Evolutionary conservation across 2,888 invertebrate species (phyloP), one percentile per base, ranked within the genome.

Genomic region (Tenthredo notha): DNA sequence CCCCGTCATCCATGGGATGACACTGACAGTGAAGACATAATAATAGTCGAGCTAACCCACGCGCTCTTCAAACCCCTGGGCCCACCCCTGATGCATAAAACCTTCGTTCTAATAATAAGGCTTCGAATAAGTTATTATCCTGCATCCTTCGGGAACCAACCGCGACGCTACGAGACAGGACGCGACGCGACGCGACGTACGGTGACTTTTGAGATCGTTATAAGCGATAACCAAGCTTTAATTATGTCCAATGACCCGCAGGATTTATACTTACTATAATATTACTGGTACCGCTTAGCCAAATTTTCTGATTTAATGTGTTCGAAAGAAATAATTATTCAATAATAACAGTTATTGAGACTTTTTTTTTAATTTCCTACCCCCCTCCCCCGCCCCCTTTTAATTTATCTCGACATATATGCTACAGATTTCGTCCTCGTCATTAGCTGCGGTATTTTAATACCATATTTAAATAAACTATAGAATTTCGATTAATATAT

Each of bases 71-170:
- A 50, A 83, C 21, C 25, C 85, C 75, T 82, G 86, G 86, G 84
- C 85, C 86, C 86, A 78, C 84, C 87, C 86, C 84, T 86, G 86
- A 72, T 43, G 84, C 75, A 25, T 89, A 90, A 89, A 88, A 54
- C 54, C 88, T 87, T 85, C 86, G 87, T 67, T 83, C 67, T 90
- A 91, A 91, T 92, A 91, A 92, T 91, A 91, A 92, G 90, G 85
- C 88, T 88, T 88, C 88, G 89, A 91, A 90, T 90, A 90, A 91
- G 90, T 91, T 91, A 91, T 91, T 92, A 91, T 88, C 88, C 90
- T 54, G 54, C 54, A 87, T 86, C 87, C 88, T 86, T 87, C 21
- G n/a, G 86, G 88, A 88, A 74, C 7, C 18, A 37, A 21, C 86
- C 87, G 87, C 18, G 54, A 18, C 50, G 29, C 29, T 18, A 25